Evolutionary conservation across 2,888 invertebrate genomes (phyloP).

Genomic region (Coelinius sp.): DNA sequence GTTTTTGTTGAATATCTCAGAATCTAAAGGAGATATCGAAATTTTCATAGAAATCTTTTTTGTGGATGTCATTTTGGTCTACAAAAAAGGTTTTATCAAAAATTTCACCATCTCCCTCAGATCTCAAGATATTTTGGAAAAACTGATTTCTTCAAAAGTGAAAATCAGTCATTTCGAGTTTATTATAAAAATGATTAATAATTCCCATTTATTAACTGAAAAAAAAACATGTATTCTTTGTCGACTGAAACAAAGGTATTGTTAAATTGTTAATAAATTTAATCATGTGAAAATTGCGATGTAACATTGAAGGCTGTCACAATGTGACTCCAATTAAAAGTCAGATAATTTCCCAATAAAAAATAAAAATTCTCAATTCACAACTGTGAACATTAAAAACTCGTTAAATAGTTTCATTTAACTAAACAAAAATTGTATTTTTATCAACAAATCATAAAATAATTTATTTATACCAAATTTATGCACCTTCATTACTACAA

Average conservation of each 20-base stretch:
- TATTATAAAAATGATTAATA: no score
- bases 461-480: slow-evolving; percentile 20
- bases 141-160: no score
- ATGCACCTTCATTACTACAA: slow-evolving; percentile 34
- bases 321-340: neutral
- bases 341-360: neutral
- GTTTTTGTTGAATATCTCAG: no score
- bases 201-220: no score
- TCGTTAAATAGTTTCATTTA: neutral
- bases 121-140: no score
- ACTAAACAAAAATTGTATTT: neutral
- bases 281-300: neutral
- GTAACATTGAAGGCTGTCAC: neutral
- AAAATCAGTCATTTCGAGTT: no score
- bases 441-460: neutral
- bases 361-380: neutral
- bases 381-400: neutral
- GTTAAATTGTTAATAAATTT: neutral
- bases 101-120: no score
- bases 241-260: neutral
- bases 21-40: no score
- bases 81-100: no score
- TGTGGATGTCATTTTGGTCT: no score
- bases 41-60: no score
- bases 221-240: no score